Conservation (phyloP, 1,140 invertebrate species). For the Homarus americanus region DNA sequence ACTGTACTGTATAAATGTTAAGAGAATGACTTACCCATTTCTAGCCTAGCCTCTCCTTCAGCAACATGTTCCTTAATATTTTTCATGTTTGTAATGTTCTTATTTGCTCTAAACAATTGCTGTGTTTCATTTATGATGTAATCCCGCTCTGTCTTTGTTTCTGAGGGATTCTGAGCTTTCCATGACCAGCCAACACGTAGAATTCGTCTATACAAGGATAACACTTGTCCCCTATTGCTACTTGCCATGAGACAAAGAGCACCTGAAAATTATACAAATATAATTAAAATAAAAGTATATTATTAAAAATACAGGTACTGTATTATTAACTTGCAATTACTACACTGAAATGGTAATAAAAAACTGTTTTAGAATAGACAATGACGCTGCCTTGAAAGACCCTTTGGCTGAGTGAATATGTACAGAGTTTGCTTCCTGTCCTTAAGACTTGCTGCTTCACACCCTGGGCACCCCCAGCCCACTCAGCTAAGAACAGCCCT, state of each 20-base stretch:
- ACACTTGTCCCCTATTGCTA: not conserved
- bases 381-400: too few relatives aligned
- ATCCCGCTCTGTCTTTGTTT: not conserved
- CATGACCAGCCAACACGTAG: not conserved
- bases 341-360: too few relatives aligned
- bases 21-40: not conserved
- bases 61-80: not conserved
- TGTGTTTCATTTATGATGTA: not conserved
- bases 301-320: too few relatives aligned
- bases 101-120: not conserved
- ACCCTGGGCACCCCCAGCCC: too few relatives aligned
- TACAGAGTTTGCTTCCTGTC: too few relatives aligned
- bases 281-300: too few relatives aligned
- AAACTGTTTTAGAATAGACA: too few relatives aligned
- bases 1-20: not conserved
- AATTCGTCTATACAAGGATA: not conserved
- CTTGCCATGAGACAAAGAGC: not conserved
- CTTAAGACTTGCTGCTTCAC: too few relatives aligned
- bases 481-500: too few relatives aligned
- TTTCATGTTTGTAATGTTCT: not conserved
- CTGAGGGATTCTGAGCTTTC: not conserved
- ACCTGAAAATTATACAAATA: slow-evolving; percentile 2
- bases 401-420: too few relatives aligned
- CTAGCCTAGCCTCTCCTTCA: not conserved
- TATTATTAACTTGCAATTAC: too few relatives aligned